phyloP scores from a whole-genome alignment of 1,140 invertebrate genomes.

The Drosophila orosa region DNA sequence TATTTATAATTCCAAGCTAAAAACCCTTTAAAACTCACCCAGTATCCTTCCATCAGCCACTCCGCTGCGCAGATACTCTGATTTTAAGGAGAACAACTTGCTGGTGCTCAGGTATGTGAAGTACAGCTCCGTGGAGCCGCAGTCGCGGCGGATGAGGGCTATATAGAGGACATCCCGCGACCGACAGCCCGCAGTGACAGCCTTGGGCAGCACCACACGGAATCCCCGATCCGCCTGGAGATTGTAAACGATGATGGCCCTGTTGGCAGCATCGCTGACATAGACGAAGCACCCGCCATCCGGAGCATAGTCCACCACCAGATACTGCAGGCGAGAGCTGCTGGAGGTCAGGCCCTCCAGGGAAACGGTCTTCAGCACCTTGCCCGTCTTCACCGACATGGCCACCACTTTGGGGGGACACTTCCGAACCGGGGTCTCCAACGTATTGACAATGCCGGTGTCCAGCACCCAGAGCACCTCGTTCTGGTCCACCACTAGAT shows the following conservation, averaged over 20 bases:
- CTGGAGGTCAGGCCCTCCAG: conserved; percentile 85
- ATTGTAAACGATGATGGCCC: conserved; percentile 88
- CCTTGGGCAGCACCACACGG: conserved; percentile 86
- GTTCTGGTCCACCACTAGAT: conserved; percentile 86
- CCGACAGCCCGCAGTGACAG: conserved; percentile 80
- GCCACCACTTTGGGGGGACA: conserved; percentile 86
- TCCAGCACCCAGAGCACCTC: conserved; percentile 87
- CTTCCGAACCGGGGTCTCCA: conserved; percentile 85
- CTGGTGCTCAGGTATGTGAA: conserved; percentile 86
- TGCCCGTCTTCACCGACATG: conserved; percentile 85
- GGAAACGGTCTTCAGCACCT: conserved; percentile 86
- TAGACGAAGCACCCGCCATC: conserved; percentile 86
- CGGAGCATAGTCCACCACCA: conserved; percentile 86
- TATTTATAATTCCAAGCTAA: background rate
- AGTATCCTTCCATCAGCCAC: conserved; percentile 85
- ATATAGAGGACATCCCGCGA: conserved; percentile 87
- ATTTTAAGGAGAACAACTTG: conserved; percentile 86
- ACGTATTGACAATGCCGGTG: conserved; percentile 86
- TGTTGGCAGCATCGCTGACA: conserved; percentile 87
- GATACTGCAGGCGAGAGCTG: conserved; percentile 86
- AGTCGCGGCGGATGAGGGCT: conserved; percentile 84
- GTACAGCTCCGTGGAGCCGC: conserved; percentile 85
- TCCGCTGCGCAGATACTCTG: conserved; percentile 86
- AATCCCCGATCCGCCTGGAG: conserved; percentile 86
- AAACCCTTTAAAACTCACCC: conserved; percentile 61